Conservation (phyloP, 2,797 vertebrate species). For the Gymnoscopelus braueri region DNA sequence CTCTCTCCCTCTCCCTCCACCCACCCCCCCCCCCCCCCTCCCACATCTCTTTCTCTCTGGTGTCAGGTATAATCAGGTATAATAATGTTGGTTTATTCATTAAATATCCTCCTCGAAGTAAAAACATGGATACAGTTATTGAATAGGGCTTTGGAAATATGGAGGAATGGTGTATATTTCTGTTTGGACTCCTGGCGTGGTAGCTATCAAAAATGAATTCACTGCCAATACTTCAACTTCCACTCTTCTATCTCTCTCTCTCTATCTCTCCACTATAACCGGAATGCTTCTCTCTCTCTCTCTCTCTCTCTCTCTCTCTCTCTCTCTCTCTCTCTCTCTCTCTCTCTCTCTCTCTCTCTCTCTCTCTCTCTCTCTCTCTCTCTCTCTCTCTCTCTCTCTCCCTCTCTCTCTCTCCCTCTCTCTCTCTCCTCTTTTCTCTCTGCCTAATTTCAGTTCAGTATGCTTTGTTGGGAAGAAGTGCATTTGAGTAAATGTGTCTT, state of each 20-base stretch:
- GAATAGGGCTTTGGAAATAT: conserved; percentile 48
- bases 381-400: not conserved
- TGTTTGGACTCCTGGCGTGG: conserved; percentile 59
- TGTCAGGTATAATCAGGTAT: conserved; percentile 35
- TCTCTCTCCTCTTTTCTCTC: conserved; percentile 9
- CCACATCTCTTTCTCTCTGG: not conserved
- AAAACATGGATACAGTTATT: conserved; percentile 40
- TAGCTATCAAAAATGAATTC: conserved; percentile 69
- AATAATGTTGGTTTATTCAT: conserved; percentile 59
- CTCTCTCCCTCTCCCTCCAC: conserved; percentile 3
- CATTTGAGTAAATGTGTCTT: conserved; percentile 57
- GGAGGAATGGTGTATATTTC: conserved; percentile 58
- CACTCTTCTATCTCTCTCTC: conserved; percentile 37
- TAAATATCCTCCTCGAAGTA: conserved; percentile 37
- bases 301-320: conserved; percentile 20
- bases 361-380: conserved; percentile 32
- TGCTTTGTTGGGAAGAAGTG: conserved; percentile 63
- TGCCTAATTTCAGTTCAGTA: conserved; percentile 45
- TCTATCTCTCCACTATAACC: conserved; percentile 16
- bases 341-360: conserved; percentile 40
- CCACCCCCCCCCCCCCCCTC: not conserved
- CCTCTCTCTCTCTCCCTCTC: conserved; percentile 42
- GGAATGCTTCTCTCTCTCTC: conserved; percentile 8
- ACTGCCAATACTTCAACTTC: conserved; percentile 57
- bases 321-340: not conserved